Evolutionary conservation across 2,797 vertebrate genomes (phyloP), one percentile per base, ranked within the genome.

Genomic region (Staurois parvus): DNA sequence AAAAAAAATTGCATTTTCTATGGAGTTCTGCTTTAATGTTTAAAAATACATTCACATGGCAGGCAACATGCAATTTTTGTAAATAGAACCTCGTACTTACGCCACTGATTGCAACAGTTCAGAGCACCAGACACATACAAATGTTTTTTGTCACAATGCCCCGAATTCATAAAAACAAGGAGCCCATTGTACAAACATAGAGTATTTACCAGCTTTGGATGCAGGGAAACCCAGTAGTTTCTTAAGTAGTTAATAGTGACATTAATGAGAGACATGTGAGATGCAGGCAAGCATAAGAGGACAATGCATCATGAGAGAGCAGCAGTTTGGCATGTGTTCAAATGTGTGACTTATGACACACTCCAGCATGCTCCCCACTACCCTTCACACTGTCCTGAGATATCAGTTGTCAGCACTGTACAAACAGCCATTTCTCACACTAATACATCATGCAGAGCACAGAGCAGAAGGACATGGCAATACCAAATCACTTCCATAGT

Each of bases 311-410:
- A 66, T 66, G n/a, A 29, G n/a, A 29, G 10, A 66, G 64, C 28
- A 29, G 62, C 0, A 42, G 42, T n/a, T n/a, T 76, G 24, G 37
- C 28, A 48, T 83, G 80, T 37, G 45, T 30, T 81, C 45, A 59
- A 37, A 62, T 37, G 70, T 83, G 64, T 76, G 56, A 83, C 28
- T 34, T 66, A 76, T 76, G 32, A 76, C 62, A 67, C 15, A 12
- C 56, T 59, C 17, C 72, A 9, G 80, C 72, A 66, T 66, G 64
- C 64, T 26, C 26, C 10, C 2, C 11, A 15, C 64, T 30, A 40
- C 62, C 26, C 34, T 42, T 45, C 37, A 48, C 56, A 48, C 81
- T 74, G 40, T 45, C 42, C 73, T 56, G 24, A 69, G 72, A 76
- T 12, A 69, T 76, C 13, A 76, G 37, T 19, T 66, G 72, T 66